phyloP scores from a whole-genome alignment of 35 echinoderm and acorn worm species.

The Patiria miniata region DNA sequence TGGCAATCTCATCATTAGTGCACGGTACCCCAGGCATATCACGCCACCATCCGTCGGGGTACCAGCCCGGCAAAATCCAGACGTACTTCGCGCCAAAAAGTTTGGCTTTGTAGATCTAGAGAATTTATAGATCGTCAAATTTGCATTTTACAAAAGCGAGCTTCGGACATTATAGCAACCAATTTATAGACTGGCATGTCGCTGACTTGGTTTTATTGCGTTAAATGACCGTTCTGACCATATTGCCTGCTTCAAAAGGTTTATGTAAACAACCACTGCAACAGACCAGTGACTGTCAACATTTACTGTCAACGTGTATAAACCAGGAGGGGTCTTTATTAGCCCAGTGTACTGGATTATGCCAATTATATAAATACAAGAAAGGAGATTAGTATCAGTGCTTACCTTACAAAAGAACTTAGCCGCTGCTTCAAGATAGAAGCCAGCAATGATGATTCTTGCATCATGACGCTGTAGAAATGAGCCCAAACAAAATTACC shows the following conservation, averaged over 20 bases:
- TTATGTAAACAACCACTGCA: not conserved
- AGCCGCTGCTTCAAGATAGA: not conserved
- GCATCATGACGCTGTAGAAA: conserved; percentile 42
- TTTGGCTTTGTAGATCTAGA: conserved; percentile 14
- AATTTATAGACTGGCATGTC: not conserved
- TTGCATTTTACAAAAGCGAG: not conserved
- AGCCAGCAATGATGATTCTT: conserved; percentile 38
- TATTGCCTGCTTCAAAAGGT: not conserved
- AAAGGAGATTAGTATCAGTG: too few species aligned
- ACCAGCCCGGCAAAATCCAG: conserved; percentile 60
- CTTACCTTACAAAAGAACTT: conserved; percentile 48
- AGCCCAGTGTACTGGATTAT: too few species aligned
- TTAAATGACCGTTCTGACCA: not conserved
- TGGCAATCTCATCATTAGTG: conserved; percentile 28
- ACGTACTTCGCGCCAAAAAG: conserved; percentile 41
- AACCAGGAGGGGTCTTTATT: too few species aligned
- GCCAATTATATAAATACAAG: too few species aligned
- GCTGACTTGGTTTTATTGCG: not conserved
- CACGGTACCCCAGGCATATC: conserved; percentile 9
- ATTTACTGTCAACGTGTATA: too few species aligned
- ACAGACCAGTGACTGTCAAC: not conserved
- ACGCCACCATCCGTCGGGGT: conserved; percentile 22
- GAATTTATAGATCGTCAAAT: not conserved
- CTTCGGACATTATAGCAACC: not conserved
- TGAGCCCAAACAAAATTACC: not conserved